Evolutionary conservation across 2,113 vertebrate genomes (phyloP).

Genomic region (Accipiter cooperii): DNA sequence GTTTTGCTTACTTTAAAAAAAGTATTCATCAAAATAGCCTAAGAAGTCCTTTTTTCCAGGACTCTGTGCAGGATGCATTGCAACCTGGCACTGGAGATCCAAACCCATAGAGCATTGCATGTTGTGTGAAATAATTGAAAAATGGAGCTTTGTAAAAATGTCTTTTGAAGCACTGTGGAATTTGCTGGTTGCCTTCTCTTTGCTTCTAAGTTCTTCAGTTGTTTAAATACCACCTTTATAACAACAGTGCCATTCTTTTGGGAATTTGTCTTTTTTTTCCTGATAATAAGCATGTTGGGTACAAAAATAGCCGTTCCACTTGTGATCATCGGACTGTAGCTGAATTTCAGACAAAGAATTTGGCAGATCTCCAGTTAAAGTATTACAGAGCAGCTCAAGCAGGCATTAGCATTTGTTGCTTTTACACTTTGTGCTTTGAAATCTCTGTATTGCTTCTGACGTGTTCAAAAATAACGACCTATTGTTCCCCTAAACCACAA

Average conservation of each 20-base stretch:
- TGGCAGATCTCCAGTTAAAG: background rate
- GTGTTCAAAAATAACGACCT: background rate
- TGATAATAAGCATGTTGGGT: background rate
- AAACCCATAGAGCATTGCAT: background rate
- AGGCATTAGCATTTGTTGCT: background rate
- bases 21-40: background rate
- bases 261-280: background rate
- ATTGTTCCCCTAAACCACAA: background rate
- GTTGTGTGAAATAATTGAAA: background rate
- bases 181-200: constrained; percentile 30
- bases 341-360: background rate
- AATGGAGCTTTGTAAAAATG: background rate
- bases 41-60: background rate
- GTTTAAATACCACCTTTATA: constrained; percentile 7
- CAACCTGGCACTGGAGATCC: background rate
- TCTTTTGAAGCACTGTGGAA: background rate
- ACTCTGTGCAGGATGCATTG: background rate
- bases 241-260: background rate
- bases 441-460: background rate
- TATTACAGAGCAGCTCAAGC: background rate
- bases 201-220: background rate
- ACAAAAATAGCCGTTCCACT: background rate
- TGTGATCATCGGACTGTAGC: background rate
- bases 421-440: background rate
- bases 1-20: background rate